A percentile compares a stretch with the other conserved stretches of the same genome.
These are phyloP conservation scores for Hemibates koningsi DNA, from an alignment of 2,113 vertebrate species.

Conservation along the genomic window DNA sequence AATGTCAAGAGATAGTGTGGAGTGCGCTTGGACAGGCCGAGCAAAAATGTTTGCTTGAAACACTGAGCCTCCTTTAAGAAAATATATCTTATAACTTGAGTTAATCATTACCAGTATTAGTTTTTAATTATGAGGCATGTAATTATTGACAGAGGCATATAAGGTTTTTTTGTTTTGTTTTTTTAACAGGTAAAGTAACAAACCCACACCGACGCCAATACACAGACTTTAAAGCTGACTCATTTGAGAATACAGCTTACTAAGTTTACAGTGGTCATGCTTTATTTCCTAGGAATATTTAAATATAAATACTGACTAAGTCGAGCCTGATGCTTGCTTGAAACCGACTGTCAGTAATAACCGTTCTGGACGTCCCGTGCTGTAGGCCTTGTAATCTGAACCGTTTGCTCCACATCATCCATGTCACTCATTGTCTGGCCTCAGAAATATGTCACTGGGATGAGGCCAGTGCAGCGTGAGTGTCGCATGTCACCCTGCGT, in stretches of 20 bases:
- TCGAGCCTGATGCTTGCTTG: not conserved
- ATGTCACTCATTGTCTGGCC: conserved; percentile 15
- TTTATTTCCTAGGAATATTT: not conserved
- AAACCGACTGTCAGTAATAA: not conserved
- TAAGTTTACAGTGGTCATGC: not conserved
- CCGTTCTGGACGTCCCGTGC: not conserved
- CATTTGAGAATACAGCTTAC: not conserved
- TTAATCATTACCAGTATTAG: not conserved
- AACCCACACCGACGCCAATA: not conserved
- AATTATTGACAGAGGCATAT: not conserved
- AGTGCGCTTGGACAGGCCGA: not conserved
- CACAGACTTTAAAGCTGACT: not conserved
- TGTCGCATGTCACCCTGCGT: conserved; percentile 34
- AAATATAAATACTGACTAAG: not conserved
- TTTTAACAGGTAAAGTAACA: not conserved
- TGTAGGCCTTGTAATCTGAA: not conserved
- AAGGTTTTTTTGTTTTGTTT: not conserved
- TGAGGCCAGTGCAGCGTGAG: not conserved
- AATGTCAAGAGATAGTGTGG: conserved; percentile 70
- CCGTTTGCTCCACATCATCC: not conserved
- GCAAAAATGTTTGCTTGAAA: not conserved
- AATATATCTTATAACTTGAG: not conserved
- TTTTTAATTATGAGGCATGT: not conserved
- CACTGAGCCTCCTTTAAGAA: not conserved
- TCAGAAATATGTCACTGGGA: conserved; percentile 33